Conservation (phyloP, 2,113 vertebrate genomes). For the Neotragus pygmaeus region DNA sequence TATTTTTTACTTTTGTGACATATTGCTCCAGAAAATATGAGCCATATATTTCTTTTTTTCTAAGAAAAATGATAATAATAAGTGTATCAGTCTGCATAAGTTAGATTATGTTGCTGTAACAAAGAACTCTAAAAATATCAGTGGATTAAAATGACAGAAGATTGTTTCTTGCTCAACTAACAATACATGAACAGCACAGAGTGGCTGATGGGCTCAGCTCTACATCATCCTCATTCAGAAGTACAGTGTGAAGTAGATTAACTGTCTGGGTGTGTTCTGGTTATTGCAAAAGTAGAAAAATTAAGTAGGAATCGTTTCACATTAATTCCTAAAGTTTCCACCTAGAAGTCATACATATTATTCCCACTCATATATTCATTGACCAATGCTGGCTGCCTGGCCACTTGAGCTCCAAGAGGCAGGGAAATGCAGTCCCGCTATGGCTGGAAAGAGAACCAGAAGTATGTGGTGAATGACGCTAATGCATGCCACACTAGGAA, state of each 20-base stretch:
- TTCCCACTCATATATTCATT: neutral
- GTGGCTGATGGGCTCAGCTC: neutral
- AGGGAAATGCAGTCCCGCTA: neutral
- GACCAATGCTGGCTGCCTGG: neutral
- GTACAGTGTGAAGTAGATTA: neutral
- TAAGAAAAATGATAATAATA: neutral
- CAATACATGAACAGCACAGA: neutral
- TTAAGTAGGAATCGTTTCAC: neutral
- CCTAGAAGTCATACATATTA: neutral
- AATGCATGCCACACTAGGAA: neutral
- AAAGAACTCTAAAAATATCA: neutral
- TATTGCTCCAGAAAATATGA: neutral
- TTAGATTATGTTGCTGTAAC: constrained; percentile 1
- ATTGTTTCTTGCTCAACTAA: neutral
- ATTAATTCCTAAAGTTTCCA: neutral
- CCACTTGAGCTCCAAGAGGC: neutral
- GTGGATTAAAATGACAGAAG: neutral
- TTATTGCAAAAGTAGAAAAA: neutral
- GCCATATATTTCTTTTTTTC: neutral
- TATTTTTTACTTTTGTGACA: constrained; percentile 27
- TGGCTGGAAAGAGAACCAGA: neutral
- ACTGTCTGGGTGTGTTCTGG: neutral
- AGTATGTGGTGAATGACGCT: neutral
- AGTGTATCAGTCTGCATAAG: neutral
- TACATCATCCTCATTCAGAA: neutral